Conservation (phyloP, 2,888 invertebrate genomes). For the Agonopterix heracliana region DNA sequence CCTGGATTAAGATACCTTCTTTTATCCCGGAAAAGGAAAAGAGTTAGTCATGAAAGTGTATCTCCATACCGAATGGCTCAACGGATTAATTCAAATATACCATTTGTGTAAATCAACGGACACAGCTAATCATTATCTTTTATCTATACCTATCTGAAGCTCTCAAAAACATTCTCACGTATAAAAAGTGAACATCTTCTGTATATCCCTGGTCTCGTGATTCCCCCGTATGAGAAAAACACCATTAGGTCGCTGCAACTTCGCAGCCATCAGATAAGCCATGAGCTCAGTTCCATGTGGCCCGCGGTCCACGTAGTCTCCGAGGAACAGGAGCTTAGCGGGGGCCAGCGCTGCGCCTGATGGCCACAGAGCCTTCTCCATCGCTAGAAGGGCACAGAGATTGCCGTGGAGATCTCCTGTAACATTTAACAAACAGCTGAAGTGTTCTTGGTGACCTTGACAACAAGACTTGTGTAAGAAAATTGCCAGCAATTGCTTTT, state of each 20-base stretch:
- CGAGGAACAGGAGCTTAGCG: slow-evolving; percentile 80
- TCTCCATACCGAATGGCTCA: no score
- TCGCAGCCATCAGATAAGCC: slow-evolving; percentile 82
- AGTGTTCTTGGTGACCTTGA: no score
- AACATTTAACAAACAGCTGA: not conserved
- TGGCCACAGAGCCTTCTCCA: slow-evolving; percentile 83
- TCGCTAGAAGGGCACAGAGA: slow-evolving; percentile 79
- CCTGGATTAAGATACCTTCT: no score
- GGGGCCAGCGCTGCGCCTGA: slow-evolving; percentile 80
- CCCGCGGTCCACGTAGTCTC: slow-evolving; percentile 87
- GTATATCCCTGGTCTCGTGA: slow-evolving; percentile 84
- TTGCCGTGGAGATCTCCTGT: slow-evolving; percentile 87
- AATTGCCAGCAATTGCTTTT: no score
- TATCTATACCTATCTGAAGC: no score
- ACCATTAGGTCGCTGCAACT: slow-evolving; percentile 79
- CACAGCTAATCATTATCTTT: no score
- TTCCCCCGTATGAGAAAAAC: slow-evolving; percentile 82
- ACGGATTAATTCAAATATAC: no score
- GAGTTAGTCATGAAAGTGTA: no score
- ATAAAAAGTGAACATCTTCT: slow-evolving; percentile 84
- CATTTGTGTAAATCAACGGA: no score
- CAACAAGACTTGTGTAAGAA: no score
- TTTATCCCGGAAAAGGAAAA: no score
- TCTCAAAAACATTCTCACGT: slow-evolving; percentile 47
- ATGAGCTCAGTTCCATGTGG: slow-evolving; percentile 81